Evolutionary conservation across 2,888 invertebrate genomes (phyloP), one percentile per base, ranked within the genome.

Genomic region (Eupithecia subfuscata): DNA sequence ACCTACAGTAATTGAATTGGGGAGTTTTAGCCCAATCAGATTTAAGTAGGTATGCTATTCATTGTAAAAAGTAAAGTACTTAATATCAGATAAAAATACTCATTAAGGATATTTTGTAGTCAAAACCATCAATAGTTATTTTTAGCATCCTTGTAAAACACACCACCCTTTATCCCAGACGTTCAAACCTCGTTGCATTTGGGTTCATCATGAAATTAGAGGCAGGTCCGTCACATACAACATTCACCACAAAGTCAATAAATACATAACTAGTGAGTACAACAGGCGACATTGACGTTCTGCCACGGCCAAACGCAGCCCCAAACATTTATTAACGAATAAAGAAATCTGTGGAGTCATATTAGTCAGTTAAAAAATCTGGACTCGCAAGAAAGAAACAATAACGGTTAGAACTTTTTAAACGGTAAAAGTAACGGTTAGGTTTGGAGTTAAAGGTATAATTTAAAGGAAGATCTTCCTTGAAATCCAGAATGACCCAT

Each of bases 251-350:
- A 79, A 63, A 82, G 70, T 80, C 82, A 74, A 81, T 83, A 83
- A 86, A 86, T 86, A 90, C 88, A 88, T 88, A 88, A 87, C 89
- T 86, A 85, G 86, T 75, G 80, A 78, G 82, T 86, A 90, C 89
- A 88, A 88, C 89, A 85, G 90, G 88, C 89, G 92, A 94, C 94
- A 93, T 90, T 94, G 94, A 95, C 93, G 92, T 89, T 89, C 90
- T 88, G 89, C 90, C 89, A 89, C 90, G 91, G 92, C 94, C 94
- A 91, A 92, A 89, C 90, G 92, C 88, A 88, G 87, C 90, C 91
- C 93, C 91, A 89, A 92, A 93, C 94, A 92, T 94, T 93, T 93
- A 92, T 92, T 92, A 91, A 87, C 81, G 90, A 89, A 89, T 82
- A 85, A n/a, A 25, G 79, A 84, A 80, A 79, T 67, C 2, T 0